phyloP scores from a whole-genome alignment of 2,888 invertebrate genomes.

The Xanthorhoe spadicearia region DNA sequence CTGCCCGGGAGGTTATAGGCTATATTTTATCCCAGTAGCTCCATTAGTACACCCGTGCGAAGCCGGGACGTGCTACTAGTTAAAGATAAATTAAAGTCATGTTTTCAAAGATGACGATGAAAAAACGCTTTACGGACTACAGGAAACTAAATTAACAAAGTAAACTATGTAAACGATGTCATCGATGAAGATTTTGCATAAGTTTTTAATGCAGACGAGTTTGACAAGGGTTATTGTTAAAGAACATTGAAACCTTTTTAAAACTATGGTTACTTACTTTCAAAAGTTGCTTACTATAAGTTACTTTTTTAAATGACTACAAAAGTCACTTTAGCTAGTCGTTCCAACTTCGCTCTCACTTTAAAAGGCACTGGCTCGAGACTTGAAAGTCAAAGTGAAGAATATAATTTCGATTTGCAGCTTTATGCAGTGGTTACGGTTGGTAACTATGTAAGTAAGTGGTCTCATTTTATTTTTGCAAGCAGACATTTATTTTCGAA shows the following conservation, averaged over 20 bases:
- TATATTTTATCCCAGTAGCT: too few relatives aligned
- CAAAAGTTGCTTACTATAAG: background rate
- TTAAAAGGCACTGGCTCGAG: constrained; percentile 4
- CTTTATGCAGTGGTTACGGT: constrained; percentile 12
- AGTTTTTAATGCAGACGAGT: too few relatives aligned
- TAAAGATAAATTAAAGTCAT: too few relatives aligned
- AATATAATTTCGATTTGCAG: background rate
- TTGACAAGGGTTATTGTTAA: background rate
- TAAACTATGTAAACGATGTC: background rate
- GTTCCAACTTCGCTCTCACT: constrained; percentile 7
- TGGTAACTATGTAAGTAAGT: background rate
- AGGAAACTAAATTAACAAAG: background rate
- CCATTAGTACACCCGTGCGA: too few relatives aligned
- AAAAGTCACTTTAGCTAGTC: background rate
- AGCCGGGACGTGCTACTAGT: too few relatives aligned
- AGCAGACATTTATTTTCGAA: background rate
- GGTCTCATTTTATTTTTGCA: background rate
- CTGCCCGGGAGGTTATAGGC: too few relatives aligned
- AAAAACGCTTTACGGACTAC: too few relatives aligned
- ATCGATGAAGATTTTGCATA: background rate
- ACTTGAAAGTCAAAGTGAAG: constrained; percentile 5
- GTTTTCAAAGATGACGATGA: too few relatives aligned
- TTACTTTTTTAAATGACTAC: background rate
- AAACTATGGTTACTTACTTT: background rate
- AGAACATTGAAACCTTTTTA: background rate